Evolutionary conservation across 30 jellyfish, hydroid and myxozoan genomes (phyloP).

Genomic region (Aurelia coerulea): DNA sequence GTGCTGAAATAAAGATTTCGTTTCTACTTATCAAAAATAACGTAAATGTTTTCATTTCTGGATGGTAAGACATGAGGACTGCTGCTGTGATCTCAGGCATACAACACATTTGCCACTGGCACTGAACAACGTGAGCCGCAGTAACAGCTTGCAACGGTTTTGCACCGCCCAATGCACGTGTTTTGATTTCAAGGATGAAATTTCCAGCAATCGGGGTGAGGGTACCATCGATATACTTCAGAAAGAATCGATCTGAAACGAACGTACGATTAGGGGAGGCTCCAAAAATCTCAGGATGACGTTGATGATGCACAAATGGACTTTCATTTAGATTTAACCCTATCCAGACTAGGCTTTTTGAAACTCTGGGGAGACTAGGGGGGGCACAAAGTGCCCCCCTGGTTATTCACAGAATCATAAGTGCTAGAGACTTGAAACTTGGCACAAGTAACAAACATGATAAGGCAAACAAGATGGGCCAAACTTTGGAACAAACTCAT

Average conservation of each 20-base stretch:
- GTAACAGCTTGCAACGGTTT: not conserved
- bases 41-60: not conserved
- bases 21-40: no score
- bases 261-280: slow-evolving; percentile 21
- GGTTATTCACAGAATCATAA: no score
- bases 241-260: not conserved
- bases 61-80: slow-evolving; percentile 6
- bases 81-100: slow-evolving; percentile 20
- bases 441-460: no score
- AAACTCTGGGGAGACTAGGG: no score
- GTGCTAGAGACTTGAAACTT: no score
- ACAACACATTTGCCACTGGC: slow-evolving; percentile 19
- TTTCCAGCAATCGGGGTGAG: not conserved
- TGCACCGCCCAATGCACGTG: slow-evolving; percentile 30
- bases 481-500: no score
- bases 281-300: slow-evolving; percentile 7
- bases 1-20: no score
- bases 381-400: no score
- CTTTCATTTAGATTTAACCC: no score
- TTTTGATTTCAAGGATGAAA: slow-evolving; percentile 9
- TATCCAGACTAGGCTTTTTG: no score
- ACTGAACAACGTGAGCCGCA: slow-evolving; percentile 12
- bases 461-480: no score
- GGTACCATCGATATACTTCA: not conserved
- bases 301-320: slow-evolving; percentile 7